These are phyloP conservation scores for Morbakka virulenta DNA, from an alignment of 30 jellyfish, hydroid and myxozoan species.

Conservation along the genomic window DNA sequence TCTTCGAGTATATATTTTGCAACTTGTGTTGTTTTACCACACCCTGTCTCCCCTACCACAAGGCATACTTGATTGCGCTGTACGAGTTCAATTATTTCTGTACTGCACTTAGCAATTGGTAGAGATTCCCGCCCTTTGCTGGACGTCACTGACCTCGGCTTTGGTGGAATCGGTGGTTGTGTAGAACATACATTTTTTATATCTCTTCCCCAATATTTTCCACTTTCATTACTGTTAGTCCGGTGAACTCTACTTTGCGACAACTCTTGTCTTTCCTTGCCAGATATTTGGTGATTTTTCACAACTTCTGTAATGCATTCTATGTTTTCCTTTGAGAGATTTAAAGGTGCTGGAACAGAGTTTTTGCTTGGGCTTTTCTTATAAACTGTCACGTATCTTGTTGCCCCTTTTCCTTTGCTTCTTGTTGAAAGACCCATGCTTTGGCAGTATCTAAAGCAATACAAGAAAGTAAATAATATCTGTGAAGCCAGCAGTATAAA, in stretches of 20 bases:
- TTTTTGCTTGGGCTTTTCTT: constrained; percentile 27
- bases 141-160: constrained; percentile 31
- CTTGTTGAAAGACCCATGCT: constrained; percentile 65
- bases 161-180: constrained; percentile 68
- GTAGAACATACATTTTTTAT: constrained; percentile 40
- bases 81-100: constrained; percentile 34
- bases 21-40: constrained; percentile 85
- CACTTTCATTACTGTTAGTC: constrained; percentile 42
- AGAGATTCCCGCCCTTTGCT: constrained; percentile 27
- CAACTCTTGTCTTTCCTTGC: constrained; percentile 61
- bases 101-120: constrained; percentile 53
- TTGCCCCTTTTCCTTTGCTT: constrained; percentile 76
- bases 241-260: constrained; percentile 54
- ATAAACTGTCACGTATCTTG: constrained; percentile 63
- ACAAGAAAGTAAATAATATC: too few species aligned
- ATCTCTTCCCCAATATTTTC: constrained; percentile 29
- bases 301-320: constrained; percentile 31
- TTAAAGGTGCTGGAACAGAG: constrained; percentile 33
- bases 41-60: constrained; percentile 75
- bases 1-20: constrained; percentile 69
- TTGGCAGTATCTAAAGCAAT: constrained; percentile 63
- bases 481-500: too few species aligned
- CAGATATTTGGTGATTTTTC: constrained; percentile 57
- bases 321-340: constrained; percentile 15
- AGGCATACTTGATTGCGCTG: constrained; percentile 53